A percentile compares a stretch with the other conserved stretches of the same genome.
Conservation (phyloP, 2,797 vertebrate species). For the Meda fulgida region DNA sequence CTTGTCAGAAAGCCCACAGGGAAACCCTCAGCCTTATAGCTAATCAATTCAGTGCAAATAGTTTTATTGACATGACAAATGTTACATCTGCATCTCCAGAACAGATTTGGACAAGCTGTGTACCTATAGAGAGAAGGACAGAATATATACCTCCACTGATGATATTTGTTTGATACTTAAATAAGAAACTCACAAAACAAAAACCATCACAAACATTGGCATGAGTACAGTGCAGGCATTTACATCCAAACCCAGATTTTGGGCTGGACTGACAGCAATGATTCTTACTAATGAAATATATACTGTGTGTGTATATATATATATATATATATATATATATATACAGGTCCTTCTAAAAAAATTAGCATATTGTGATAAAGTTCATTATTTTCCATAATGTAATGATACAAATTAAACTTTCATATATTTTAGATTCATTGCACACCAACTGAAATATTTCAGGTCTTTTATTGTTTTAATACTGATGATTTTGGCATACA, state of each 20-base stretch:
- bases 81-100: slow-evolving; percentile 71
- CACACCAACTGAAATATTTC: no score
- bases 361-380: no score
- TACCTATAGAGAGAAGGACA: slow-evolving; percentile 36
- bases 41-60: slow-evolving; percentile 75
- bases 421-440: no score
- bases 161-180: slow-evolving; percentile 12
- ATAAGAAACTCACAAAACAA: slow-evolving; percentile 11
- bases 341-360: no score
- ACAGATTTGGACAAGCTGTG: slow-evolving; percentile 64
- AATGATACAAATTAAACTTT: no score
- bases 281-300: background rate
- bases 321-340: no score
- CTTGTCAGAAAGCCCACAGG: slow-evolving; percentile 60
- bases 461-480: no score
- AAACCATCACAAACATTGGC: background rate
- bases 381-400: no score
- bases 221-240: background rate
- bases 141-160: slow-evolving; percentile 13
- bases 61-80: slow-evolving; percentile 76
- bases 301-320: no score
- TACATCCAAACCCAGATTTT: background rate
- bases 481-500: no score
- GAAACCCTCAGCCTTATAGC: slow-evolving; percentile 57
- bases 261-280: background rate